phyloP scores from a whole-genome alignment of 2,888 invertebrate species.

The Lysandra coridon region DNA sequence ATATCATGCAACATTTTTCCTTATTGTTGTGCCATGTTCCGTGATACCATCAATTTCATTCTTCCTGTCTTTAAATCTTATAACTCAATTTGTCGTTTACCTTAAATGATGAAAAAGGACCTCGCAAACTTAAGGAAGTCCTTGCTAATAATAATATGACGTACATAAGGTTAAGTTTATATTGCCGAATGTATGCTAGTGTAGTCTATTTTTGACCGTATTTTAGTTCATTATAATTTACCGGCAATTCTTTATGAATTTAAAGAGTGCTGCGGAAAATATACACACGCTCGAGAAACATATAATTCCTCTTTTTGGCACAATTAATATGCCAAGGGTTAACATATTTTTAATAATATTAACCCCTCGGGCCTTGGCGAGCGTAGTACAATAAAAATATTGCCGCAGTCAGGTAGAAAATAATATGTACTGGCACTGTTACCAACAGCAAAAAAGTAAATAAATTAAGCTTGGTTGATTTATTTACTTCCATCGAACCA shows the following conservation, averaged over 20 bases:
- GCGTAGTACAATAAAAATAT: too few relatives aligned
- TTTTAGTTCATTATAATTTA: too few relatives aligned
- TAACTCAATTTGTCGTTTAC: constrained; percentile 10
- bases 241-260: too few relatives aligned
- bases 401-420: not conserved
- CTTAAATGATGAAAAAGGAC: constrained; percentile 7
- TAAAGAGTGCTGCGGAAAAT: too few relatives aligned
- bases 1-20: not conserved
- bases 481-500: not conserved
- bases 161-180: not conserved
- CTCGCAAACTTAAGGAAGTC: not conserved
- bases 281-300: not conserved
- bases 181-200: not conserved
- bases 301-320: too few relatives aligned
- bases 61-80: constrained; percentile 10
- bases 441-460: not conserved
- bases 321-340: too few relatives aligned
- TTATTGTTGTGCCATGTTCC: not conserved
- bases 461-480: not conserved
- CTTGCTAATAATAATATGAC: not conserved
- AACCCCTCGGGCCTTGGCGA: not conserved
- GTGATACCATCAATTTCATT: not conserved
- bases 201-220: too few relatives aligned
- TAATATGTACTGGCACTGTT: not conserved
- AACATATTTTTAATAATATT: not conserved